Evolutionary conservation across 1,140 invertebrate species (phyloP).

Genomic region (Drosophila guanche): DNA sequence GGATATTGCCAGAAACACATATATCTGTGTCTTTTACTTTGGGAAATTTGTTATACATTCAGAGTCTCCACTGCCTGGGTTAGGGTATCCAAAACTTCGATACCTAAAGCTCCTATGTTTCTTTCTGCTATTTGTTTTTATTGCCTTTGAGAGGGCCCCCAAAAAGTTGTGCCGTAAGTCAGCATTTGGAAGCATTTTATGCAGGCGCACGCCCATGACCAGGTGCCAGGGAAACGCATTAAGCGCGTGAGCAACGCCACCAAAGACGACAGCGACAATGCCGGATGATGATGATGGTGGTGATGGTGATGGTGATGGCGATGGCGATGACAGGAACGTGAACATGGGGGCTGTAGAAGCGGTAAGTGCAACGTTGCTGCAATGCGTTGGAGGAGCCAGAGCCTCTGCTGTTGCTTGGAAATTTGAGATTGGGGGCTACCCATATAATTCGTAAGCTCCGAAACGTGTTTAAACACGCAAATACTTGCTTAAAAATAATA

Average conservation of each 20-base stretch:
- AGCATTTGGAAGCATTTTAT: conserved; percentile 75
- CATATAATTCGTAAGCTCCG: conserved; percentile 76
- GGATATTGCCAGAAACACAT: no score
- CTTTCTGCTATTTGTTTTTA: conserved; percentile 3
- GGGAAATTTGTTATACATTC: conserved; percentile 6
- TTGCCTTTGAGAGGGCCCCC: conserved; percentile 33
- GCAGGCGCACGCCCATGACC: conserved; percentile 64
- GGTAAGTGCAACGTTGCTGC: conserved; percentile 61
- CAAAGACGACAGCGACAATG: conserved; percentile 11
- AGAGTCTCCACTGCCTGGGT: no score
- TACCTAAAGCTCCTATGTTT: not conserved
- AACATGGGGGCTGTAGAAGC: not conserved
- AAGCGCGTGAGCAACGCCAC: conserved; percentile 40
- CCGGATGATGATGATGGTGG: conserved; percentile 22
- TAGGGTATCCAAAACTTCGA: no score
- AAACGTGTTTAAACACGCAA: conserved; percentile 81
- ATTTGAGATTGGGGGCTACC: conserved; percentile 10
- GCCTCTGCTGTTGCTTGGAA: not conserved
- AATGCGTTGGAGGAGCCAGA: conserved; percentile 18
- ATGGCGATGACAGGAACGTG: conserved; percentile 9
- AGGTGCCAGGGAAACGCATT: conserved; percentile 43
- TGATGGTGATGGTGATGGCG: conserved; percentile 8
- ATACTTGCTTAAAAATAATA: conserved; percentile 82
- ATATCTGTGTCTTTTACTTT: not conserved
- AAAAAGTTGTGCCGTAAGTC: conserved; percentile 64